These are phyloP conservation scores for Hozukius guyotensis DNA, from an alignment of 2,797 vertebrate species.

Conservation along the genomic window DNA sequence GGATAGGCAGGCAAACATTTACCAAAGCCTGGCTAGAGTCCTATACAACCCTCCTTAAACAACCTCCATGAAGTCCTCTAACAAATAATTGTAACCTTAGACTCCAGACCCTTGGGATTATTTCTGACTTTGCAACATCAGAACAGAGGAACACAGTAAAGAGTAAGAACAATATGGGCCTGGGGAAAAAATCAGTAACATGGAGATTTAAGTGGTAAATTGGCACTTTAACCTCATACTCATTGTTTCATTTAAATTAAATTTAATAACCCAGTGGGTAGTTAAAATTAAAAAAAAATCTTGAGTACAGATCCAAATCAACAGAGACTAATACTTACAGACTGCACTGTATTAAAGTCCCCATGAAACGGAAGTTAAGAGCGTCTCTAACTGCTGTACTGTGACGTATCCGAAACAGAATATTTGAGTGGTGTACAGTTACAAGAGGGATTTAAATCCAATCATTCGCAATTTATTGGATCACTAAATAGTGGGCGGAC, in stretches of 20 bases:
- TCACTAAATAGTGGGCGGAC: too few relatives aligned
- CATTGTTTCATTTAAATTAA: background rate
- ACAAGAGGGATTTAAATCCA: too few relatives aligned
- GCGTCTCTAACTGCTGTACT: too few relatives aligned
- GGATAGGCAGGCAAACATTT: background rate
- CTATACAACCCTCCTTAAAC: background rate
- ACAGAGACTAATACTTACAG: background rate
- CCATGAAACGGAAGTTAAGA: too few relatives aligned
- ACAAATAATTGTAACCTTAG: background rate
- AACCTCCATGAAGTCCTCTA: background rate
- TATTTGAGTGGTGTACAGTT: too few relatives aligned
- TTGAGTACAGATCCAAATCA: background rate
- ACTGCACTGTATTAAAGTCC: background rate
- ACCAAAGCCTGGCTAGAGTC: background rate
- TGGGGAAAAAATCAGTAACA: background rate
- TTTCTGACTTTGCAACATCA: background rate
- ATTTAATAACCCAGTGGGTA: background rate
- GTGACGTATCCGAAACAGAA: too few relatives aligned
- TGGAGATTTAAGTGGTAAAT: background rate
- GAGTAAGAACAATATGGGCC: background rate
- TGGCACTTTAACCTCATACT: background rate
- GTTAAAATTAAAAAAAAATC: background rate
- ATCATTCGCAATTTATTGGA: too few relatives aligned
- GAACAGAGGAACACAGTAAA: background rate
- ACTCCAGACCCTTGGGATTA: background rate